Conservation (phyloP, 2,888 invertebrate genomes). For the Pachliopta kotzebuea region DNA sequence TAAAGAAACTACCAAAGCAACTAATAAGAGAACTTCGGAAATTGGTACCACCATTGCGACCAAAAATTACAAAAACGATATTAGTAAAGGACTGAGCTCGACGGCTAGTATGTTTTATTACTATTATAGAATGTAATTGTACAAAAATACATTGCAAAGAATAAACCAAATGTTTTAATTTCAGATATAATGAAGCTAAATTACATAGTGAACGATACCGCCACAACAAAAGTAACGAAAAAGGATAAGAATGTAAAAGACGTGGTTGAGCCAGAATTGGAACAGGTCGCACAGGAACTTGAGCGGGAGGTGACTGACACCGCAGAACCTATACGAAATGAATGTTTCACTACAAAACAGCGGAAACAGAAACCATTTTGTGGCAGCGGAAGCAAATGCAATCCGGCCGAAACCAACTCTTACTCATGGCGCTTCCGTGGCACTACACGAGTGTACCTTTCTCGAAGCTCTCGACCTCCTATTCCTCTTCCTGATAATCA, state of each 20-base stretch:
- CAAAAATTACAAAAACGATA: not conserved
- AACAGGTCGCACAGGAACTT: slow-evolving; percentile 13
- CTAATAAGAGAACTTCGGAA: no score
- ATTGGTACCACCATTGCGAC: not conserved
- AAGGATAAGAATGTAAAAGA: not conserved
- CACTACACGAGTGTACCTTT: slow-evolving; percentile 18
- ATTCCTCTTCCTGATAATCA: slow-evolving; percentile 21
- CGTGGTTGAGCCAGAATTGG: not conserved
- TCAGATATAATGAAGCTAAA: slow-evolving; percentile 11
- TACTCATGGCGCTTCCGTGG: slow-evolving; percentile 2
- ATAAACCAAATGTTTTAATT: not conserved
- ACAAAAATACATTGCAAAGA: not conserved
- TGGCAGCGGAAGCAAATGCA: no score
- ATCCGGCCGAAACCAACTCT: not conserved
- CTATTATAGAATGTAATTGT: not conserved
- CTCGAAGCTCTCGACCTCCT: slow-evolving; percentile 12
- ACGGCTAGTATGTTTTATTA: not conserved
- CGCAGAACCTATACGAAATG: no score
- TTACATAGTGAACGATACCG: not conserved
- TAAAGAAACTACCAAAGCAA: not conserved
- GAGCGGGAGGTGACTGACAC: slow-evolving; percentile 10
- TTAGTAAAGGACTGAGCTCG: not conserved
- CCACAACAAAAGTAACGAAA: not conserved
- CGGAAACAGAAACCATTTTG: not conserved
- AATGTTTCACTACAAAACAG: not conserved